Evolutionary conservation across 2,888 invertebrate genomes (phyloP), one percentile per base, ranked within the genome.

Genomic region (Aleiodes testaceus): DNA sequence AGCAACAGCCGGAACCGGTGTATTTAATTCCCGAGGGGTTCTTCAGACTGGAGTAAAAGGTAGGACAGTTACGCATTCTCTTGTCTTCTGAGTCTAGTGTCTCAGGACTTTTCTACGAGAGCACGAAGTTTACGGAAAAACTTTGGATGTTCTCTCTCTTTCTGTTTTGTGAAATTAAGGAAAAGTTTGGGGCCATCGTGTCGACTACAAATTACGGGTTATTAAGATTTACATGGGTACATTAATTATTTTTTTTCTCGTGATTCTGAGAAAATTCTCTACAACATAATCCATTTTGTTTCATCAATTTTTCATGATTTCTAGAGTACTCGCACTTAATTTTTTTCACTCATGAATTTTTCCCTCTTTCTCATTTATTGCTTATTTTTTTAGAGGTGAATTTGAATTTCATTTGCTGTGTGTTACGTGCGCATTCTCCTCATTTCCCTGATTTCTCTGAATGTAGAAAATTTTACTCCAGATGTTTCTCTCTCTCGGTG

Each of bases 191-290:
- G 66, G 16, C 52, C 49, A 63, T 49, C 26, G 78, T 75, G 75
- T 74, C 75, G 80, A 77, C 77, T 82, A 79, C 80, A 80, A 82
- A 81, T 81, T 82, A 80, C 78, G 74, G 75, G 76, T 81, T 83
- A 83, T 82, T 82, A 83, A 79, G 77, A 82, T 83, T 82, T 82
- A 82, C 80, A 11, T n/a, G 9, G 42, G 12, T 42, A 59, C 59
- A 26, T 26, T 26, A 22, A 26, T 26, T 1, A 26, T 2, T 26
- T 26, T 26, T 26, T 26, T 26, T 26, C n/a, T 26, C 5, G 3
- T 26, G 5, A 26, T 5, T 26, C n/a, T n/a, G n/a, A n/a, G n/a
- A n/a, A 26, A 26, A 26, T 26, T 26, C 3, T 26, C 26, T 26
- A 1, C 26, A 2, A 26, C 26, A 26, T 26, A 26, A 26, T 26